Percentiles rank a stretch among this genome's conserved stretches.
Conservation (phyloP, 2,113 vertebrate genomes). For the Cheilinus undulatus region DNA sequence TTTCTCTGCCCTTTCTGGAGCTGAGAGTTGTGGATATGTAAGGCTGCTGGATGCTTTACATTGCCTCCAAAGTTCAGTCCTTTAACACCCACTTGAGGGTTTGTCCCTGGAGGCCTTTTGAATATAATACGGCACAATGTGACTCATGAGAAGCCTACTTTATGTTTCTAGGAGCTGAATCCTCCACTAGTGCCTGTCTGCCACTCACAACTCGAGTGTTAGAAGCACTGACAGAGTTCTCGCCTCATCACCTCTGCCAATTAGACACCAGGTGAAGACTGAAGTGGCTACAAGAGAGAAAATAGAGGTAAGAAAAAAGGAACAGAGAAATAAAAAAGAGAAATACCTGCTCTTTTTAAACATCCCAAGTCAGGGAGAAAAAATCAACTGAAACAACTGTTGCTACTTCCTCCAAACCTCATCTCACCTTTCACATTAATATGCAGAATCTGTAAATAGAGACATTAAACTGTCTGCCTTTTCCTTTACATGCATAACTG, state of each 20-base stretch:
- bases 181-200: slow-evolving; percentile 7
- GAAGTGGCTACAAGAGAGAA: background rate
- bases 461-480: too few relatives aligned
- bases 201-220: background rate
- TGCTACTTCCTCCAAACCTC: too few relatives aligned
- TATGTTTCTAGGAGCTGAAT: slow-evolving; percentile 13
- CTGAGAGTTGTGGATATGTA: background rate
- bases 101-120: slow-evolving; percentile 10
- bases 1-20: slow-evolving; percentile 9
- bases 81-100: background rate
- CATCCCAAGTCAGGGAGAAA: background rate
- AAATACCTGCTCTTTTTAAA: background rate
- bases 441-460: too few relatives aligned
- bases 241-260: slow-evolving; percentile 11
- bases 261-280: slow-evolving; percentile 1
- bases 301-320: background rate
- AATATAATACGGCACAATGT: slow-evolving; percentile 6
- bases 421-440: too few relatives aligned
- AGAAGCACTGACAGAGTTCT: slow-evolving; percentile 3
- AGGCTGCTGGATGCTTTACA: background rate
- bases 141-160: slow-evolving; percentile 2
- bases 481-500: too few relatives aligned
- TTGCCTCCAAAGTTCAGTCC: background rate
- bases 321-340: background rate
- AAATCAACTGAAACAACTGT: too few relatives aligned